phyloP scores from a whole-genome alignment of 2,888 invertebrate species.

The Andrena flavipes region DNA sequence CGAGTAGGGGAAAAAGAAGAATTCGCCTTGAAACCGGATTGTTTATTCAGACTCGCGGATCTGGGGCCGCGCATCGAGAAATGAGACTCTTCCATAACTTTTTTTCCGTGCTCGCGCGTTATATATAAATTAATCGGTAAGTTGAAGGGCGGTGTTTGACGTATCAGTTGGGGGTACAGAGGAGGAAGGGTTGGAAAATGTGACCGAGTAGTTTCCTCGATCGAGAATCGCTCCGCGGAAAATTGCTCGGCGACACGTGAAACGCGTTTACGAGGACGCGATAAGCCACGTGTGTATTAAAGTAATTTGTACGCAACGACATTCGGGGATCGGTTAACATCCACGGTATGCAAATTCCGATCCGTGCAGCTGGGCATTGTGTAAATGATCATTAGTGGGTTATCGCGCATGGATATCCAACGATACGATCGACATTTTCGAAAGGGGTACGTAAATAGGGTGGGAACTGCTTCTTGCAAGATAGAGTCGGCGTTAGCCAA shows the following conservation, averaged over 20 bases:
- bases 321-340: conserved; percentile 23
- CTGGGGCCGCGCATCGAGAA: not conserved
- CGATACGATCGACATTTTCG: conserved; percentile 1
- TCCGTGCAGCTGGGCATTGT: conserved; percentile 4
- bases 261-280: conserved; percentile 21
- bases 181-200: conserved; percentile 20
- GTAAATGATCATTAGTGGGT: conserved; percentile 38
- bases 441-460: not conserved
- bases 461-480: not conserved
- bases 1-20: conserved; percentile 9
- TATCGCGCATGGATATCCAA: not conserved
- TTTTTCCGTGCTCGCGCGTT: not conserved
- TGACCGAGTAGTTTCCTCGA: conserved; percentile 28
- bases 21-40: conserved; percentile 26
- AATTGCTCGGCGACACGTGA: conserved; percentile 41
- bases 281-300: conserved; percentile 36
- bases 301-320: conserved; percentile 34
- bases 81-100: not conserved
- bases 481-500: not conserved
- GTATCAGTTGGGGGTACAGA: conserved; percentile 16
- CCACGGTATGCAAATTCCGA: conserved; percentile 33
- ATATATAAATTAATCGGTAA: conserved; percentile 40
- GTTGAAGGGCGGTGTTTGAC: not conserved
- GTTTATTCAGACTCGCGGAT: conserved; percentile 31
- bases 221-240: conserved; percentile 18